These are phyloP conservation scores for Ferdinandea cuprea DNA, from an alignment of 2,888 invertebrate species.

Conservation along the genomic window DNA sequence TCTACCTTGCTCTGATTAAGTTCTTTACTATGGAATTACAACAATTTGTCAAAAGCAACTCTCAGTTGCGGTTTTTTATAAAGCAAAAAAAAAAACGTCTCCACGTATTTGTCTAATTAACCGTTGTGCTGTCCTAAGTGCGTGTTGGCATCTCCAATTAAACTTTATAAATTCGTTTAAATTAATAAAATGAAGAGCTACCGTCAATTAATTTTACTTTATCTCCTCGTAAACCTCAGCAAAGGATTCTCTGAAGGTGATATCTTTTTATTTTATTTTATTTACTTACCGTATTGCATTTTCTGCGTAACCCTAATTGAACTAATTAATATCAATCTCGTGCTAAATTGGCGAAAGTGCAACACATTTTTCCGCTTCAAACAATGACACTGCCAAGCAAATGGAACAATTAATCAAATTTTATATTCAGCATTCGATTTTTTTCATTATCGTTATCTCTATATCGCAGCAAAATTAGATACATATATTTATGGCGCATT, in stretches of 20 bases:
- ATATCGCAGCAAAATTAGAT: slow-evolving; percentile 13
- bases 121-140: slow-evolving; percentile 16
- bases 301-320: slow-evolving; percentile 16
- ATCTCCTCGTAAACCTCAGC: slow-evolving; percentile 32
- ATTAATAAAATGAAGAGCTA: slow-evolving; percentile 60
- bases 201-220: slow-evolving; percentile 54
- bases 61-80: slow-evolving; percentile 11
- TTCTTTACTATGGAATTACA: not conserved
- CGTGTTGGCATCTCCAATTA: slow-evolving; percentile 15
- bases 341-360: slow-evolving; percentile 23
- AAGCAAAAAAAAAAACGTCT: slow-evolving; percentile 49
- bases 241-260: slow-evolving; percentile 58
- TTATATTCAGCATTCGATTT: slow-evolving; percentile 6
- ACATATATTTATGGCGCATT: slow-evolving; percentile 3
- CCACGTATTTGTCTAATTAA: slow-evolving; percentile 19
- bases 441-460: slow-evolving; percentile 26
- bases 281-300: not conserved
- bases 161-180: slow-evolving; percentile 36
- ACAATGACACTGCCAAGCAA: slow-evolving; percentile 2
- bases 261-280: not conserved
- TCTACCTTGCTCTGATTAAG: too few species aligned
- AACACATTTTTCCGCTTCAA: slow-evolving; percentile 1
- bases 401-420: slow-evolving; percentile 35
- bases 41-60: slow-evolving; percentile 14
- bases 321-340: slow-evolving; percentile 43